Evolutionary conservation across 2,113 vertebrate genomes (phyloP).

Genomic region (Myxocyprinus asiaticus): DNA sequence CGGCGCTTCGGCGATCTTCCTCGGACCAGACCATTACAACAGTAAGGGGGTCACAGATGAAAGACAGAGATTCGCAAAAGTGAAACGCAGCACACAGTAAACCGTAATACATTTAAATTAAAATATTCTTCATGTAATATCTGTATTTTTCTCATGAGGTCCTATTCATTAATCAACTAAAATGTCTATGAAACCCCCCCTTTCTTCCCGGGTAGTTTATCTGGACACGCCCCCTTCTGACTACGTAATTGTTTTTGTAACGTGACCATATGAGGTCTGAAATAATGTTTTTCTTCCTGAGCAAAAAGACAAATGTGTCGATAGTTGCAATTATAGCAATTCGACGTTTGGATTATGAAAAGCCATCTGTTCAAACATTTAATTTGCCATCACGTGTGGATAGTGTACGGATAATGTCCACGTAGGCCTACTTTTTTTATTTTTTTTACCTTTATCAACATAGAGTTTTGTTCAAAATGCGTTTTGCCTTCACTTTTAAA

Average conservation of each 20-base stretch:
- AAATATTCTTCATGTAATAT: fast-evolving
- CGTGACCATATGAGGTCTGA: slow-evolving; percentile 48
- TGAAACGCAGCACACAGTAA: too few relatives aligned
- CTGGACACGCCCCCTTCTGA: not conserved
- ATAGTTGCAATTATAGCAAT: too few relatives aligned
- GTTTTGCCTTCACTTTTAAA: too few relatives aligned
- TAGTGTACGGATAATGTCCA: too few relatives aligned
- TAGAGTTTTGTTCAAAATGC: too few relatives aligned
- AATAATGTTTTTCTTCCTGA: not conserved
- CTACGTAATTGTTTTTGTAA: slow-evolving; percentile 31
- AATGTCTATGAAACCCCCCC: not conserved
- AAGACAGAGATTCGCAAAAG: fast-evolving
- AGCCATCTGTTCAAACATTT: too few relatives aligned
- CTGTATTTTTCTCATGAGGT: fast-evolving
- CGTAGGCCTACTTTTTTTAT: too few relatives aligned
- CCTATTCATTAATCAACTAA: not conserved
- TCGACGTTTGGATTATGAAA: too few relatives aligned
- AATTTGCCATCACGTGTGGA: too few relatives aligned
- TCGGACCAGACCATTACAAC: slow-evolving; percentile 61
- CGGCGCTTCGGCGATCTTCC: slow-evolving; percentile 51
- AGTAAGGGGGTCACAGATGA: not conserved
- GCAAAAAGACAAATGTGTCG: too few relatives aligned
- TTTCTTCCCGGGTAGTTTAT: slow-evolving; percentile 24
- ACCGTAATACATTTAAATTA: fast-evolving
- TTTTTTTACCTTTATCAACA: too few relatives aligned